Base-by-base conservation (phyloP, 2,888 invertebrate species). In the Tillus elongatus region DNA sequence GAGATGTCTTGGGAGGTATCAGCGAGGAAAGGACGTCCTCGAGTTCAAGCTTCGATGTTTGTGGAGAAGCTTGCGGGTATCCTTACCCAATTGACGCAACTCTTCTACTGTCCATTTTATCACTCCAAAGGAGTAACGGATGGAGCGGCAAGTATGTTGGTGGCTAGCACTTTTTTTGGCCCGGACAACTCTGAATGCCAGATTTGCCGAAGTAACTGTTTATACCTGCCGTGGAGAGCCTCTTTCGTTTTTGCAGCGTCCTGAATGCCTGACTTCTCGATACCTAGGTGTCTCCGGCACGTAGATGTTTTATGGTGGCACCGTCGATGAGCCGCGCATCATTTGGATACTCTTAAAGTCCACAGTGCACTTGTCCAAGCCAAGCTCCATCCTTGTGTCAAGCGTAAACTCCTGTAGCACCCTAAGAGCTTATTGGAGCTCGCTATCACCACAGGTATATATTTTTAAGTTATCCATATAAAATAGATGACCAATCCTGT, bases 71-170 rank as follows among this genome's bases (percentile, higher is more conserved):
- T 19, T 19, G n/a, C 24, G 24, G 6, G 24, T 19, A n/a, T 19
- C 24, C 6, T n/a, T 6, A n/a, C n/a, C 24, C 6, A 19, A n/a
- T n/a, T 19, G 24, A 6, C 24, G 24, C 6, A 19, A n/a, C 24
- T 19, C 24, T 8, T 19, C 24, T n/a, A 19, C n/a, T 8, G 6
- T 19, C n/a, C 24, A 19, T n/a, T 19, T 19, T n/a, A 19, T 8
- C n/a, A 19, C 24, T 19, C 24, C 24, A 19, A 19, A 19, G 24
- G n/a, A 19, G 24, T 19, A n/a, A 19, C 24, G 24, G n/a, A 8
- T 6, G 24, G n/a, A 19, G n/a, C n/a, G 24, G 24, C 24, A n/a
- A 19, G 24, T n/a, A 19, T 19, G 24, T 19, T 19, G 24, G 24
- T 19, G 24, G 24, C 24, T 8, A n/a, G 6, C 6, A 19, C 24